Evolutionary conservation across 1,140 invertebrate species (phyloP), one percentile per base, ranked within the genome.

Genomic region (Lucilia cuprina): DNA sequence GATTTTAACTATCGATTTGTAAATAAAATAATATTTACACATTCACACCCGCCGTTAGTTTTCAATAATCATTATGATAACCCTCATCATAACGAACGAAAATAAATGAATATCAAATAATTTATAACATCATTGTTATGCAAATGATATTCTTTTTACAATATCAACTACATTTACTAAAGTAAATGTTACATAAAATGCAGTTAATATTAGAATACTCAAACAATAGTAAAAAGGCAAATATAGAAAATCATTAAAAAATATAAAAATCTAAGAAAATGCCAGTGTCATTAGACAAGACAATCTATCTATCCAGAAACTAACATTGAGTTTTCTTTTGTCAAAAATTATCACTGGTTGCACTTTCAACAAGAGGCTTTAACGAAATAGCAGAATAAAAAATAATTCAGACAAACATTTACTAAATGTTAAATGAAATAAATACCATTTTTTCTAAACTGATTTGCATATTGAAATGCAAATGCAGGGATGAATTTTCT

Each of bases 391-490:
- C 7, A 17, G n/a, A 60, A n/a, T n/a, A 17, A 60, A 4, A 60
- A 60, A 17, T n/a, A 41, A 41, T 41, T 10, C 41, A 41, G 41
- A 7, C 41, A 41, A 8, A 41, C 41, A 41, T 41, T 41, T 5
- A 41, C 7, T 41, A 41, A 41, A 41, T 41, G 2, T 60, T 17
- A 60, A 60, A 17, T 60, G 14, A 60, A 60, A 60, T 25, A 21
- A 70, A 70, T 70, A 21, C 10, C 17, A 17, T 55, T 17, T 55
- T 55, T 7, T 55, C 13, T 2, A 34, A 83, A 70, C 82, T 83
- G 21, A 83, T 83, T 83, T 70, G 35, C 82, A 83, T 83, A 74
- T 14, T 13, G 25, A 13, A 21, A 74, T 30, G n/a, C 19, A 25
- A 21, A 80, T 25, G 5, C n/a, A 34, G 41, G n/a, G 77, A 21